Evolutionary conservation across 2,113 vertebrate genomes (phyloP).

Genomic region (Cynocephalus volans): DNA sequence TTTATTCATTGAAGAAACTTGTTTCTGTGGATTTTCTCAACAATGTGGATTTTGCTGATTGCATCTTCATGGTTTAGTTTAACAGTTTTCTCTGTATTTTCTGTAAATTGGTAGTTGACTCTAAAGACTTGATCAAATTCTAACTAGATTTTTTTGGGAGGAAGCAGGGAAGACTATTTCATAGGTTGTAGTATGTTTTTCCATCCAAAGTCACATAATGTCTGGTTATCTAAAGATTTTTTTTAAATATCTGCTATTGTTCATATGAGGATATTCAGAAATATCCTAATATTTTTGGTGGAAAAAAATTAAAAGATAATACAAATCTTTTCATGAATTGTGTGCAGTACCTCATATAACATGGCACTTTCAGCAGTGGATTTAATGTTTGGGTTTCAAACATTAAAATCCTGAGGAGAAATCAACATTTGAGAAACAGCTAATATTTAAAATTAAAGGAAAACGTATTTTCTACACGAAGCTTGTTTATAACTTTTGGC

Average conservation of each 20-base stretch:
- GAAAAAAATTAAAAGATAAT: no score
- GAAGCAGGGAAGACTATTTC: not conserved
- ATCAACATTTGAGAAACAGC: not conserved
- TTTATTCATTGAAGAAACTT: conserved; percentile 34
- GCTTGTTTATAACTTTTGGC: conserved; percentile 19
- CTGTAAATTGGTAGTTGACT: not conserved
- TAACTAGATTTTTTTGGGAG: not conserved
- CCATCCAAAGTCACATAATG: not conserved
- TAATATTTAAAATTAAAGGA: conserved; percentile 40
- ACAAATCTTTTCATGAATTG: no score
- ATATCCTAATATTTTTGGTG: no score
- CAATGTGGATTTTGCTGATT: not conserved
- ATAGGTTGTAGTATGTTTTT: not conserved
- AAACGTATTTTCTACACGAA: not conserved
- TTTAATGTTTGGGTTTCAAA: conserved; percentile 46
- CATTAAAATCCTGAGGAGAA: not conserved
- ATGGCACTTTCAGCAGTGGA: conserved; percentile 25
- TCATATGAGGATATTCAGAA: not conserved
- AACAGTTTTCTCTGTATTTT: conserved; percentile 6
- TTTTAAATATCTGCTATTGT: not conserved
- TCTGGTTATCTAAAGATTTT: not conserved
- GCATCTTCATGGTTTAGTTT: not conserved
- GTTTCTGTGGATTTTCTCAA: not conserved
- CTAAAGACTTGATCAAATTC: not conserved
- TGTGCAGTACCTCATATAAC: not conserved